Base-by-base conservation (phyloP, 2,113 vertebrate genomes). In the Prunella himalayana region DNA sequence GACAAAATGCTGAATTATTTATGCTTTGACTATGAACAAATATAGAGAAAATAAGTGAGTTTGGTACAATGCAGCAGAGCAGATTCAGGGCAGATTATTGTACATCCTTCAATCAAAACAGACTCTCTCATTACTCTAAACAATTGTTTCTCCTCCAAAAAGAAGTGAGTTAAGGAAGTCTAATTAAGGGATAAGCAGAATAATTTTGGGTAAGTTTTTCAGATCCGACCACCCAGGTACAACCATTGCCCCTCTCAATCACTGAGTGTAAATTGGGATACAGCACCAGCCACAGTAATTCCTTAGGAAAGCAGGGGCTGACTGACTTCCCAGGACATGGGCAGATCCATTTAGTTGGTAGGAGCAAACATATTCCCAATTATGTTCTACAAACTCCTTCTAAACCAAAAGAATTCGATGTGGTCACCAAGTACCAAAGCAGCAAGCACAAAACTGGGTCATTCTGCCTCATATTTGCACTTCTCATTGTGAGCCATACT, bases 1-100 rank as follows among this genome's bases (percentile, higher is more conserved):
- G 82, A 88, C 80, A 90, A 94, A 95, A 88, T 16, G 80, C 86
- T 97, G 72, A 93, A 96, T 92, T 96, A 96, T 96, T 96, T 92
- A 96, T 92, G 95, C 92, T 72, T 82, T 82, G 94, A 59, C 92
- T 89, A 57, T 65, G 96, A 96, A 92, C 94, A 95, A 97, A 95
- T 94, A 92, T 0, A 95, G 93, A 94, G 93, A 91, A 95, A 95
- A 70, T 75, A 86, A 95, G 93, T 92, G 78, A 73, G 91, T 90
- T 92, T 5, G 30, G 94, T 81, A 83, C 75, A 60, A 63, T 63
- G 86, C 92, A 86, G 90, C 63, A 44, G 79, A 93, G 93, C 82
- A 83, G 82, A 90, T 80, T 90, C 42, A 7, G 84, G 56, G 89
- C 90, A 93, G 92, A 80, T 86, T 77, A 92, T 30, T 68, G 80